Evolutionary conservation across 2,888 invertebrate species (phyloP), one percentile per base, ranked within the genome.

Genomic region (Agrochola litura): DNA sequence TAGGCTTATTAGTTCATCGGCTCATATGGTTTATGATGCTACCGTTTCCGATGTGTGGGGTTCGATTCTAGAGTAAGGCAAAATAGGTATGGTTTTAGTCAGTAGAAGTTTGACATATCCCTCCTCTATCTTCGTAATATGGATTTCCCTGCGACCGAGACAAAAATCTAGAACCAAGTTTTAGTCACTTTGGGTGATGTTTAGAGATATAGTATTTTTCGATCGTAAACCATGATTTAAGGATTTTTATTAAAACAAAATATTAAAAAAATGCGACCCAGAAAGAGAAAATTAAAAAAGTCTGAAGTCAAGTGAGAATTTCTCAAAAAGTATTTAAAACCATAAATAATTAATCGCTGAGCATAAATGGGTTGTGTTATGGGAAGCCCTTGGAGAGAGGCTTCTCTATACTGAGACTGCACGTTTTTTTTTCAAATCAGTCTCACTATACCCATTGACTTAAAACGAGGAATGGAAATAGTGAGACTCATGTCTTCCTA

Each of bases 31-130:
- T 63, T 56, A 54, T 10, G 9, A n/a, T 63, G 25, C 60, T 71
- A 49, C 37, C 66, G 43, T 66, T 80, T 80, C 70, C 70, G 22
- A 66, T 9, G 25, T 60, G 6, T 37, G 5, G 14, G 16, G 30
- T 58, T 68, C 6, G 72, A 72, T 79, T n/a, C 56, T 56, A 46
- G 19, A 19, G 5, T n/a, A 64, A 65, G 1, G 43, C 25, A 25
- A 69, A 6, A 54, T 37, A 25, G 25, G n/a, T 64, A n/a, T 43
- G n/a, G 14, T 41, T 63, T 41, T 64, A 8, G 14, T 63, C 41
- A n/a, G 14, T 41, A 64, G 8, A 41, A 41, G 14, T 37, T 14
- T 14, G 8, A 41, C 14, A 2, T 12, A 64, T 8, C n/a, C 5
- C 10, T 43, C 5, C 10, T 43, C 10, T 6, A 6, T 65, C n/a